Percentiles rank a stretch among this genome's conserved stretches.
These are phyloP conservation scores for Chouioia cunea DNA, from an alignment of 2,888 invertebrate genomes.

Conservation along the genomic window DNA sequence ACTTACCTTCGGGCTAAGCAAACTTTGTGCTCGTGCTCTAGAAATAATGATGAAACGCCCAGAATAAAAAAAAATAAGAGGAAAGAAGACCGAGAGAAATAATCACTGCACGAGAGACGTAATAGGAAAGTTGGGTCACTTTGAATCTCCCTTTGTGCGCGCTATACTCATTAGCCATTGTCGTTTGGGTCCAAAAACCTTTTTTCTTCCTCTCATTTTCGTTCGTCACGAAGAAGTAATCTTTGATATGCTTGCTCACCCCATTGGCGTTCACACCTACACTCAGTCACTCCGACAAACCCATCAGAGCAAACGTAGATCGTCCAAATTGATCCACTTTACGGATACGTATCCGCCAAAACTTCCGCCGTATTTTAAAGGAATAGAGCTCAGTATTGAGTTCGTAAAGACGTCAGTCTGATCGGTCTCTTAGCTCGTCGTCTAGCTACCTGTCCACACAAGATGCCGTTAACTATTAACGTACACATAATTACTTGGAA, in stretches of 20 bases:
- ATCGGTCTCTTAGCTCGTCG: constrained; percentile 20
- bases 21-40: constrained; percentile 39
- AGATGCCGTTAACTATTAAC: constrained; percentile 66
- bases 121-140: constrained; percentile 47
- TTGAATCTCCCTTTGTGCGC: constrained; percentile 43
- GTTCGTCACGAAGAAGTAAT: not conserved
- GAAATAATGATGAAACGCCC: constrained; percentile 38
- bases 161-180: constrained; percentile 47
- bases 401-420: constrained; percentile 35
- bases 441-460: constrained; percentile 62
- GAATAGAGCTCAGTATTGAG: too few relatives aligned
- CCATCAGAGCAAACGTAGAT: not conserved
- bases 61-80: constrained; percentile 17
- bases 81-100: constrained; percentile 23
- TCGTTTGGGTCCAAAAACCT: constrained; percentile 16
- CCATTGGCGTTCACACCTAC: not conserved
- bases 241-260: not conserved
- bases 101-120: constrained; percentile 42
- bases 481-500: constrained; percentile 64
- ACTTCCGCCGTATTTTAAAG: too few relatives aligned
- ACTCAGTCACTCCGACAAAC: not conserved
- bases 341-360: too few relatives aligned
- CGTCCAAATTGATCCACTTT: too few relatives aligned
- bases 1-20: constrained; percentile 40
- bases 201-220: constrained; percentile 5